These are phyloP conservation scores for Dysmachus trigonus DNA, from an alignment of 2,888 invertebrate species.

Conservation along the genomic window DNA sequence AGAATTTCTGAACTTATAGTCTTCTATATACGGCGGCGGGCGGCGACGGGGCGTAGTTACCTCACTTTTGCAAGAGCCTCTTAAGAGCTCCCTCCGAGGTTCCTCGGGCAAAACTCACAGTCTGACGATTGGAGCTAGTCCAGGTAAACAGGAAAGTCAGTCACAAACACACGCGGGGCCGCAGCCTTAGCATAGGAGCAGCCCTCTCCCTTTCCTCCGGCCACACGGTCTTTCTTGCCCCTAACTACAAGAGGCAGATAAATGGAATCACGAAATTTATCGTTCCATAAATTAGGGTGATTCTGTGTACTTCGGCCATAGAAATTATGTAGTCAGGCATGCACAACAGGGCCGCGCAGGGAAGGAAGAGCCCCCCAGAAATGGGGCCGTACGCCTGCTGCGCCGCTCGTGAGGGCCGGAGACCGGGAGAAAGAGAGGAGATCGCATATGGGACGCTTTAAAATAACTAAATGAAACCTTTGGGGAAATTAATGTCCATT, in stretches of 20 bases:
- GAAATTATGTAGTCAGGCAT: slow-evolving; percentile 45
- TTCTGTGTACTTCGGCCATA: slow-evolving; percentile 46
- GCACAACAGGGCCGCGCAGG: slow-evolving; percentile 26
- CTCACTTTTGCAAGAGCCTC: background rate
- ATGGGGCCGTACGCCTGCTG: background rate
- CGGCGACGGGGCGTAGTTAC: too few relatives aligned
- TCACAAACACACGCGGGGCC: slow-evolving; percentile 12
- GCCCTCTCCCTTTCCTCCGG: background rate
- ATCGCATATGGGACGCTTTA: slow-evolving; percentile 27
- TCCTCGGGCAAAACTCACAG: background rate
- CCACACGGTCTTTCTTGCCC: slow-evolving; percentile 12
- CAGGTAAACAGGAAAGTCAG: slow-evolving; percentile 46
- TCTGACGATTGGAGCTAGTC: slow-evolving; percentile 16
- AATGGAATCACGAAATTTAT: slow-evolving; percentile 51
- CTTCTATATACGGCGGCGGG: background rate
- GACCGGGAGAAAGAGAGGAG: too few relatives aligned
- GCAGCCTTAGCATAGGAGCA: background rate
- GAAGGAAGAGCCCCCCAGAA: background rate
- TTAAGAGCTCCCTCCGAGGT: background rate
- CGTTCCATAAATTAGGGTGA: slow-evolving; percentile 51
- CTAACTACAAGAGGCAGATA: slow-evolving; percentile 46
- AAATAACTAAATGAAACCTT: slow-evolving; percentile 47
- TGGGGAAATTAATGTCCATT: slow-evolving; percentile 48
- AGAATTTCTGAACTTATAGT: background rate
- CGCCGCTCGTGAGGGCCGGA: background rate